phyloP scores from a whole-genome alignment of 2,113 vertebrate species.

The Bothrops jararaca region DNA sequence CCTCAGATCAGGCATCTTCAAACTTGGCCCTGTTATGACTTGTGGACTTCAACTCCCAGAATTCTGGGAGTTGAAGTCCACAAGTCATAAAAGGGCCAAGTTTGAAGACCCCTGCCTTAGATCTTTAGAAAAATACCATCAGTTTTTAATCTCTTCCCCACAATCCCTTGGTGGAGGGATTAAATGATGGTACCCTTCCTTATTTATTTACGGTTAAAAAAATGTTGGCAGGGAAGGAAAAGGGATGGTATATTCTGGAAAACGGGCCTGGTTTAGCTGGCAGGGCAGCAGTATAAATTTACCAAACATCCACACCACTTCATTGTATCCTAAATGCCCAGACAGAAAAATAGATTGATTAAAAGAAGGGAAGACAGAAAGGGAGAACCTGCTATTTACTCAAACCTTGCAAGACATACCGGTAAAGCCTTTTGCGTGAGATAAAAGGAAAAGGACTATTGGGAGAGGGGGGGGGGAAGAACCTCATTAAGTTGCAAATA shows the following conservation, averaged over 20 bases:
- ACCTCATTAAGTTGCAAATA: constrained; percentile 61
- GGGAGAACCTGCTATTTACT: background rate
- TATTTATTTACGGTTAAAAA: background rate
- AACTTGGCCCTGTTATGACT: too few species aligned
- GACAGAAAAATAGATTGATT: background rate
- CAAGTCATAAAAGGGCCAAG: too few species aligned
- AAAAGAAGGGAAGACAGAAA: background rate
- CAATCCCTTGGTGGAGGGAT: background rate
- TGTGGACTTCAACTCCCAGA: too few species aligned
- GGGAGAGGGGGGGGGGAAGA: background rate
- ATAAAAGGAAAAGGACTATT: constrained; percentile 1
- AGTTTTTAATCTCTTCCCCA: background rate
- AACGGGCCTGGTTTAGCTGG: background rate
- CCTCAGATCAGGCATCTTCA: too few species aligned
- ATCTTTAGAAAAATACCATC: background rate
- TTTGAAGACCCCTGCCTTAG: background rate
- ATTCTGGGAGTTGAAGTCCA: too few species aligned
- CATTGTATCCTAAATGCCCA: background rate
- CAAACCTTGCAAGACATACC: background rate
- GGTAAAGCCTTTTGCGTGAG: background rate
- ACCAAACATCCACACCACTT: background rate
- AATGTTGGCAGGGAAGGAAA: background rate
- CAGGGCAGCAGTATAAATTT: background rate
- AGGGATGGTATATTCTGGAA: background rate
- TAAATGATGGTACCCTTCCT: background rate